Conservation (phyloP, 2,888 invertebrate species). For the Lasioglossum marginatum region DNA sequence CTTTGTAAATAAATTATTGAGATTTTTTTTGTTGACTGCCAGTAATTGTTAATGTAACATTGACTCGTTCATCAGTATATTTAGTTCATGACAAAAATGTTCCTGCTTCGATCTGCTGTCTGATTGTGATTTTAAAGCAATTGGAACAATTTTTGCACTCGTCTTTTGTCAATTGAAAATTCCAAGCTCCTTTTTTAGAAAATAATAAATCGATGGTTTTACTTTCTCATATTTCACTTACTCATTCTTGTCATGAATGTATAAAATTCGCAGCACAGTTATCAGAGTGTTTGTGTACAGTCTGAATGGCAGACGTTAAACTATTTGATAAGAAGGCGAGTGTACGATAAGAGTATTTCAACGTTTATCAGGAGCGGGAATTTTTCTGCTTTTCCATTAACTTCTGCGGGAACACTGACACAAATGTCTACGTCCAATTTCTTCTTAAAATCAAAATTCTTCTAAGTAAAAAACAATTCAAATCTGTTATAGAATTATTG, state of each 20-base stretch:
- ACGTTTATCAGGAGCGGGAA: neutral
- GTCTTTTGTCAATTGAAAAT: neutral
- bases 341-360: constrained; percentile 22
- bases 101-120: neutral
- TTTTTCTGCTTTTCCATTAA: neutral
- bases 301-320: neutral
- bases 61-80: neutral
- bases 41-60: neutral
- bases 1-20: neutral
- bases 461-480: neutral
- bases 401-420: neutral
- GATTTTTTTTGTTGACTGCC: neutral
- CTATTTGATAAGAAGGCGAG: neutral
- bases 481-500: neutral
- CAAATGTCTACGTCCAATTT: neutral
- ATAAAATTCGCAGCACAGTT: neutral
- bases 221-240: neutral
- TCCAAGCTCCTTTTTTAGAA: neutral
- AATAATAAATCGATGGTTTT: too few species aligned
- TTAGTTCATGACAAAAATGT: neutral
- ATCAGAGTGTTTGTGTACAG: neutral
- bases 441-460: neutral
- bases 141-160: neutral
- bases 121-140: neutral
- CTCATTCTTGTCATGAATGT: neutral